phyloP scores from a whole-genome alignment of 2,113 vertebrate species.

The Trachemys scripta region DNA sequence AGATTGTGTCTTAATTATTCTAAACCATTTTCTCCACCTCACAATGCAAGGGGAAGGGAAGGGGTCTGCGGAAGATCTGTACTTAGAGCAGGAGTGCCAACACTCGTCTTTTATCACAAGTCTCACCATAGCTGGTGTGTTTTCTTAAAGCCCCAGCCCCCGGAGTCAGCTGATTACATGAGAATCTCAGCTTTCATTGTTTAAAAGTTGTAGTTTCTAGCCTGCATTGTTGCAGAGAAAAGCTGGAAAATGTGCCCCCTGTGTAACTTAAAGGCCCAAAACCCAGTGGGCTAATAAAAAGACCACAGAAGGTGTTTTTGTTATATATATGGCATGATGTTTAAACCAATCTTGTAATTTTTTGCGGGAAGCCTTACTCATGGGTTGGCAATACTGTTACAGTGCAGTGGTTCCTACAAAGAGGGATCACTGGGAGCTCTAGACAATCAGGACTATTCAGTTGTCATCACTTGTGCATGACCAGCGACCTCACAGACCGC shows the following conservation, averaged over 20 bases:
- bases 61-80: fast-evolving
- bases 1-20: fast-evolving
- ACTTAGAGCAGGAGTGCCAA: neutral
- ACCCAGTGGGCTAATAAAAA: neutral
- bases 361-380: too few relatives aligned
- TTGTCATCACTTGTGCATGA: neutral
- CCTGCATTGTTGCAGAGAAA: neutral
- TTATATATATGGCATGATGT: neutral
- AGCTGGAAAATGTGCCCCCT: neutral
- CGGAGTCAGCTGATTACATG: fast-evolving
- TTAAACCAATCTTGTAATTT: neutral
- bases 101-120: neutral
- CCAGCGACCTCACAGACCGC: neutral
- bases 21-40: fast-evolving
- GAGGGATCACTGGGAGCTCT: neutral
- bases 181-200: neutral
- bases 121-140: neutral
- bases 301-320: neutral
- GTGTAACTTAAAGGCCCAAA: neutral
- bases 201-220: neutral
- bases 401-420: neutral
- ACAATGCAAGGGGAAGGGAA: neutral
- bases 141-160: fast-evolving
- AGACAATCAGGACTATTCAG: neutral
- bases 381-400: neutral